Percentiles rank a stretch among this genome's conserved stretches.
These are phyloP conservation scores for Tragopan temminckii DNA, from an alignment of 2,797 vertebrate species.

Conservation along the genomic window DNA sequence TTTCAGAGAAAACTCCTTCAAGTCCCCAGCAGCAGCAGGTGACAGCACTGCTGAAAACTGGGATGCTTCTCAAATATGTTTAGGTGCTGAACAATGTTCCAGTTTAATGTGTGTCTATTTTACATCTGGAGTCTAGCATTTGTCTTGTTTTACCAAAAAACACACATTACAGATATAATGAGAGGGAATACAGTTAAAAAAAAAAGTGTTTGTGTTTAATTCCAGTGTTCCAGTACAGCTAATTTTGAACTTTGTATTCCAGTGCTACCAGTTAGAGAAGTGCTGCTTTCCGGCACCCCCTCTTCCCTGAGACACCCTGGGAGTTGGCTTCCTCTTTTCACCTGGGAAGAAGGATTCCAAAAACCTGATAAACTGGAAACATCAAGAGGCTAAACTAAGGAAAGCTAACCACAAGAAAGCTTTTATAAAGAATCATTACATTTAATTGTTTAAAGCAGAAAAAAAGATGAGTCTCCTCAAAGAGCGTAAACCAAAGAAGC, in stretches of 20 bases:
- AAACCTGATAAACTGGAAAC: constrained; percentile 66
- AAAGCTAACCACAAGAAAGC: constrained; percentile 27
- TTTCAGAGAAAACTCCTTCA: constrained; percentile 27
- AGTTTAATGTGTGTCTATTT: not conserved
- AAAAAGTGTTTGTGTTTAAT: not conserved
- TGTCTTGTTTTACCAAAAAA: not conserved
- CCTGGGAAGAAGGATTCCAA: constrained; percentile 21
- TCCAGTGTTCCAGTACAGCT: not conserved
- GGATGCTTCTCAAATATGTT: not conserved
- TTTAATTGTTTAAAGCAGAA: constrained; percentile 35
- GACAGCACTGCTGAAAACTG: constrained; percentile 14
- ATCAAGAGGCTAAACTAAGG: not conserved
- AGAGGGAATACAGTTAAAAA: not conserved
- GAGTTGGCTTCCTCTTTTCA: constrained; percentile 44
- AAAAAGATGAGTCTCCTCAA: constrained; percentile 89
- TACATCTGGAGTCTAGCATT: not conserved
- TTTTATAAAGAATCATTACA: not conserved
- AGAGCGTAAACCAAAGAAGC: constrained; percentile 96
- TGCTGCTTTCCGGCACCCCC: not conserved
- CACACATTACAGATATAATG: accelerated
- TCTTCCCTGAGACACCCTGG: not conserved
- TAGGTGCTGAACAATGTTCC: not conserved
- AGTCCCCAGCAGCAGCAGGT: not conserved
- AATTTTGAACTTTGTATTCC: constrained; percentile 59
- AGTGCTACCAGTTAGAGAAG: constrained; percentile 48